Evolutionary conservation across 2,113 vertebrate genomes (phyloP).

Genomic region (Bos javanicus): DNA sequence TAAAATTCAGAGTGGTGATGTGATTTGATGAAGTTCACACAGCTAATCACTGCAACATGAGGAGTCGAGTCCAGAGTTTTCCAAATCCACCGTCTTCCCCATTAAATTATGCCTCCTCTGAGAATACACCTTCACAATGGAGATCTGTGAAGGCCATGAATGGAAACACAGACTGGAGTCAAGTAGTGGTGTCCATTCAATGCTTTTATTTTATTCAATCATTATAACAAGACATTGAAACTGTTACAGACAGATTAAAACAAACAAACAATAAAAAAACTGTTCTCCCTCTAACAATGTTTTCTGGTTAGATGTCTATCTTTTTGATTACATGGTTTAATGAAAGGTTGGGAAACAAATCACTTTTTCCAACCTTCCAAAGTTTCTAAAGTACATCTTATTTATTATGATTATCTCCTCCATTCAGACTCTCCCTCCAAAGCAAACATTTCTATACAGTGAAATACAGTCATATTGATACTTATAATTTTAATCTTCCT

Average conservation of each 20-base stretch:
- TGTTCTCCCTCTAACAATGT: not conserved
- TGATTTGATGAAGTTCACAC: not conserved
- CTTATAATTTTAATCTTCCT: not conserved
- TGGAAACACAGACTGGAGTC: not conserved
- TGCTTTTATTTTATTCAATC: not conserved
- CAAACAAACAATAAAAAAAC: not conserved
- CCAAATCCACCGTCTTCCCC: not conserved
- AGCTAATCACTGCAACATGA: not conserved
- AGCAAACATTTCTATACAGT: not conserved
- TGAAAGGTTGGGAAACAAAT: not conserved
- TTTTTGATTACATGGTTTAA: not conserved
- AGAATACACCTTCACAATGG: not conserved
- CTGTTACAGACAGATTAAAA: not conserved
- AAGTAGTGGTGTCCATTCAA: accelerated
- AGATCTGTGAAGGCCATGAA: accelerated
- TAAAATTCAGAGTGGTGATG: not conserved
- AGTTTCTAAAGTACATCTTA: not conserved
- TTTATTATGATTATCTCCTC: not conserved
- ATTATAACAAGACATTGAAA: not conserved
- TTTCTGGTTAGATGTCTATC: not conserved
- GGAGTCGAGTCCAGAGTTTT: not conserved
- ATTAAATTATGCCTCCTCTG: not conserved
- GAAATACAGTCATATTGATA: not conserved
- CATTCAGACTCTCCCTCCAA: not conserved
- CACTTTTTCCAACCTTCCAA: not conserved